A percentile compares a stretch with the other conserved stretches of the same genome.
phyloP scores from a whole-genome alignment of 1,140 invertebrate species.

The Calosoma granatense region DNA sequence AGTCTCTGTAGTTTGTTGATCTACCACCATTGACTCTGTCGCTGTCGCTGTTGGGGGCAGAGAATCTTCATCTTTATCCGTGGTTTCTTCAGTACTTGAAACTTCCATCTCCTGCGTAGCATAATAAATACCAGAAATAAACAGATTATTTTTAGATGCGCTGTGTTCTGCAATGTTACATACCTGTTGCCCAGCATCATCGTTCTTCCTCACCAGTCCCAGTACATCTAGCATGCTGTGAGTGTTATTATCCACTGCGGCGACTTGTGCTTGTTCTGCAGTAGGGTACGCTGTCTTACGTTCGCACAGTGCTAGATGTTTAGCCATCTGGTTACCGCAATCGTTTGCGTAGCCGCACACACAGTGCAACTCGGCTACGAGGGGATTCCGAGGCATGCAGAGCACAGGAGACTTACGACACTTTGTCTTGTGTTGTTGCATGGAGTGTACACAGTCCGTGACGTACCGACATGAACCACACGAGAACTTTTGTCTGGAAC shows the following conservation, averaged over 20 bases:
- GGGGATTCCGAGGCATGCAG: slow-evolving; percentile 33
- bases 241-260: slow-evolving; percentile 34
- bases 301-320: slow-evolving; percentile 50
- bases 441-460: slow-evolving; percentile 63
- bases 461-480: slow-evolving; percentile 67
- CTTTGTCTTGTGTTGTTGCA: slow-evolving; percentile 54
- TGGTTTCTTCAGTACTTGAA: no score
- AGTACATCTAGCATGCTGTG: slow-evolving; percentile 45
- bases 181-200: slow-evolving; percentile 22
- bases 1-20: no score
- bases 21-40: no score
- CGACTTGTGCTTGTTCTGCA: slow-evolving; percentile 43
- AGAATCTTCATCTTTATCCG: no score
- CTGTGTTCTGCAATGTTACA: no score
- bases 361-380: slow-evolving; percentile 56
- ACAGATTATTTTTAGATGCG: no score
- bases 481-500: slow-evolving; percentile 52
- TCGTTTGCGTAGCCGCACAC: slow-evolving; percentile 58
- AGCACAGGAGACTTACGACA: slow-evolving; percentile 46
- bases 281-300: slow-evolving; percentile 51
- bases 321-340: slow-evolving; percentile 50
- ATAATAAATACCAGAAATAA: no score
- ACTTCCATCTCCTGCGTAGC: no score
- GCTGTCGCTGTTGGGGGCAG: no score
- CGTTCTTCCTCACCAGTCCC: slow-evolving; percentile 37